These are phyloP conservation scores for Sclerodermus sp. DNA, from an alignment of 2,888 invertebrate genomes.

Conservation along the genomic window DNA sequence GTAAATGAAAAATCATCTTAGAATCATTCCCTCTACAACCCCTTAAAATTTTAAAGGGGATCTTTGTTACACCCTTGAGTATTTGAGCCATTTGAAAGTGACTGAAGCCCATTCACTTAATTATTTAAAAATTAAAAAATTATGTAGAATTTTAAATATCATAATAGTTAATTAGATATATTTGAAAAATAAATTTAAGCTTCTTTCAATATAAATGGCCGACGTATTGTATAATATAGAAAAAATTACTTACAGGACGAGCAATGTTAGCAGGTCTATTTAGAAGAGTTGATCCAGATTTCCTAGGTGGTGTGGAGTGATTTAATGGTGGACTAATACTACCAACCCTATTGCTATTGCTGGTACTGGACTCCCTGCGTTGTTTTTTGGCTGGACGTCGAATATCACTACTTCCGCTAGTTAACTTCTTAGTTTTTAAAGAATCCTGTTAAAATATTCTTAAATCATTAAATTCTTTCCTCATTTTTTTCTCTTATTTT, in stretches of 20 bases:
- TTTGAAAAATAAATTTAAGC: too few relatives aligned
- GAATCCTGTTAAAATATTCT: constrained; percentile 40
- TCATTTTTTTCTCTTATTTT: constrained; percentile 8
- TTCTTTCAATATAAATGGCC: too few relatives aligned
- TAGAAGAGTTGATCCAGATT: constrained; percentile 61
- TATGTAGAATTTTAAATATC: too few relatives aligned
- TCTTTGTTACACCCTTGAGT: too few relatives aligned
- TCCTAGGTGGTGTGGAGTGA: constrained; percentile 63
- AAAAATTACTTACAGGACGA: constrained; percentile 67
- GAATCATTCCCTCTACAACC: too few relatives aligned
- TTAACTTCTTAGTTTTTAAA: constrained; percentile 50
- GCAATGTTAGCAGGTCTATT: constrained; percentile 70
- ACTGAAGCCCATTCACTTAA: too few relatives aligned
- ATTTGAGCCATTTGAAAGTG: too few relatives aligned
- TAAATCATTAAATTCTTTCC: constrained; percentile 3
- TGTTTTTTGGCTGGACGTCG: constrained; percentile 51
- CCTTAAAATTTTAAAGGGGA: too few relatives aligned
- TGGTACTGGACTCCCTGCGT: constrained; percentile 56
- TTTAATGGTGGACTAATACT: constrained; percentile 58
- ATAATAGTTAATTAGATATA: too few relatives aligned
- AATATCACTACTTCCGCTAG: constrained; percentile 40
- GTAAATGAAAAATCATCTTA: too few relatives aligned
- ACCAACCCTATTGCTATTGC: constrained; percentile 58
- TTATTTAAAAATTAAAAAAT: too few relatives aligned
- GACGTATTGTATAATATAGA: not conserved